A percentile compares a stretch with the other conserved stretches of the same genome.
These are phyloP conservation scores for Barnardius zonarius DNA, from an alignment of 2,113 vertebrate genomes.

Conservation along the genomic window DNA sequence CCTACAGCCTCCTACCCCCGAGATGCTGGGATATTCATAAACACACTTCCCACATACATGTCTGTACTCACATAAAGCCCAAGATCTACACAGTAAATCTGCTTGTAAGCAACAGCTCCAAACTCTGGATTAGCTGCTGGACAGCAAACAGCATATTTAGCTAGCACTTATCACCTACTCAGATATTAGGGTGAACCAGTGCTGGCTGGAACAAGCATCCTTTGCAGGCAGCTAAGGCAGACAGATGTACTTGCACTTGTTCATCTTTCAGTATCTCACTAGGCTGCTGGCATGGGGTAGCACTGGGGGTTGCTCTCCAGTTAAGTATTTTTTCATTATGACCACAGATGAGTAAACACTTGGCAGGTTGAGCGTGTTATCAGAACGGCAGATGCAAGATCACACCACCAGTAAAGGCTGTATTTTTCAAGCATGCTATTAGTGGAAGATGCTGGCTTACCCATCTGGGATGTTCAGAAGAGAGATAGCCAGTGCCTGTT, in stretches of 20 bases:
- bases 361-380: background rate
- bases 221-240: background rate
- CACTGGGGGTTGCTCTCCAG: background rate
- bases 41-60: background rate
- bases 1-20: accelerated
- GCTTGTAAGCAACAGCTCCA: background rate
- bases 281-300: background rate
- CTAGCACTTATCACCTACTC: background rate
- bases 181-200: accelerated
- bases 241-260: background rate
- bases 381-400: background rate
- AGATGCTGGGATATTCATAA: background rate
- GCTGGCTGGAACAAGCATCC: background rate
- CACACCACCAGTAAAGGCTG: background rate
- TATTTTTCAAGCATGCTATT: background rate
- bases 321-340: background rate
- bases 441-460: background rate
- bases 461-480: background rate
- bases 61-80: background rate
- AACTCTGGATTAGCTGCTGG: background rate
- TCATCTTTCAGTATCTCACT: background rate
- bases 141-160: background rate
- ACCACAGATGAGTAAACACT: background rate
- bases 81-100: background rate
- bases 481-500: background rate